A percentile compares a stretch with the other conserved stretches of the same genome.
phyloP scores from a whole-genome alignment of 2,888 invertebrate species.

The Stomorhina lunata region DNA sequence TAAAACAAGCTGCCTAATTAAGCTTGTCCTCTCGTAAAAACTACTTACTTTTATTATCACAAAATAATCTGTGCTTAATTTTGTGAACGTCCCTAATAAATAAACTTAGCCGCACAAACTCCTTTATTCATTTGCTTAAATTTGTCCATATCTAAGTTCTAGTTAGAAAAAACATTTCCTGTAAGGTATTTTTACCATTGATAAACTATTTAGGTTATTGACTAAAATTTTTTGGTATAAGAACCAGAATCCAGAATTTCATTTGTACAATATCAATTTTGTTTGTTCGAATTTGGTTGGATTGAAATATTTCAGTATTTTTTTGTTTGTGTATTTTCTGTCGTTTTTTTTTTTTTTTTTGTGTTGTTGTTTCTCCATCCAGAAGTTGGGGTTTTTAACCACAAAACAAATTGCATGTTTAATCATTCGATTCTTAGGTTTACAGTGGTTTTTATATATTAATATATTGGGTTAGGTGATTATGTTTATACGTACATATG shows the following conservation, averaged over 20 bases:
- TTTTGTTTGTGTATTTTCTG: not conserved
- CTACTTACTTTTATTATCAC: no score
- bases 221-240: constrained; percentile 9
- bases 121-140: not conserved
- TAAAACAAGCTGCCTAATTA: no score
- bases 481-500: no score
- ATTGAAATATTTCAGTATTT: not conserved
- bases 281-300: not conserved
- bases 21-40: no score
- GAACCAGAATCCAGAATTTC: constrained; percentile 6
- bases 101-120: not conserved
- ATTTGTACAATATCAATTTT: constrained; percentile 2
- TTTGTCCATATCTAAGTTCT: not conserved
- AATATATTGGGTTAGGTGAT: no score
- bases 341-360: not conserved
- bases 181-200: constrained; percentile 23
- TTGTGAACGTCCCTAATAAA: no score
- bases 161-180: not conserved
- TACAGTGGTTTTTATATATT: constrained; percentile 17
- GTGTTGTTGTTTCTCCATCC: not conserved
- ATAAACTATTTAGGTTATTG: constrained; percentile 40
- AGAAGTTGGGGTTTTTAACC: constrained; percentile 31
- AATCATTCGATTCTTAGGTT: constrained; percentile 64
- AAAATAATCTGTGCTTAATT: no score
- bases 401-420: constrained; percentile 64